phyloP scores from a whole-genome alignment of 2,797 vertebrate genomes.

The Sebastes aleutianus region DNA sequence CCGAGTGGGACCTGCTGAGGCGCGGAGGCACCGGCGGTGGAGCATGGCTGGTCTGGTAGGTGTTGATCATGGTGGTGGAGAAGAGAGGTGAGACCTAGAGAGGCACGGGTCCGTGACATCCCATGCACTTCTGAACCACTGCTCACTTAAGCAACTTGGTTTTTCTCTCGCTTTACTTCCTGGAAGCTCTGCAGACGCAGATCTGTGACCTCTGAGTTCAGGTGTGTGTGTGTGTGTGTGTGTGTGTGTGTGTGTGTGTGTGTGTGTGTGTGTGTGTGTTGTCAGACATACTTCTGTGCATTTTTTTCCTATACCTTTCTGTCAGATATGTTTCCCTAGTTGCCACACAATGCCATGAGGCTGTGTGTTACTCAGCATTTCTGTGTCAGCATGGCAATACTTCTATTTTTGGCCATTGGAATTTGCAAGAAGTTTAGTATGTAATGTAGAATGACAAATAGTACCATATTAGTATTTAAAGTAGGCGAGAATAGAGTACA shows the following conservation, averaged over 20 bases:
- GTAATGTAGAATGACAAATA: not conserved
- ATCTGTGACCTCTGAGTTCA: slow-evolving; percentile 1
- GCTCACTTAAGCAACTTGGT: slow-evolving; percentile 34
- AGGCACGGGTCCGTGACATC: slow-evolving; percentile 58
- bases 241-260: not conserved
- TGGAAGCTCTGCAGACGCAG: slow-evolving; percentile 51
- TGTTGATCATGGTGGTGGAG: slow-evolving; percentile 83
- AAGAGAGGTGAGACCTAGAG: slow-evolving; percentile 33
- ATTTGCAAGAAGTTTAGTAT: not conserved
- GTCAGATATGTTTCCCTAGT: not conserved
- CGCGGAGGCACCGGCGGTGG: slow-evolving; percentile 80
- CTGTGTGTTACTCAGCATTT: not conserved
- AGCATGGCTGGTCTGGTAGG: slow-evolving; percentile 78
- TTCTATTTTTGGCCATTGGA: not conserved
- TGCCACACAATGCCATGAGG: not conserved
- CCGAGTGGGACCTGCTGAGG: slow-evolving; percentile 14
- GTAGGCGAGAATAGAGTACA: not conserved
- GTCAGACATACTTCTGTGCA: not conserved
- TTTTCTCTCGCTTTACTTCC: slow-evolving; percentile 71
- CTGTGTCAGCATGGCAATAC: not conserved
- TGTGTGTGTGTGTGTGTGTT: not conserved
- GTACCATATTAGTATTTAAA: not conserved
- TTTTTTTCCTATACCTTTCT: not conserved
- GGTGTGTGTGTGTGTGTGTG: not conserved
- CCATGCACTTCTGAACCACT: slow-evolving; percentile 66